Percentiles rank a stretch among this genome's conserved stretches.
Evolutionary conservation across 2,113 vertebrate species (phyloP).

Genomic region (Clupea harengus): DNA sequence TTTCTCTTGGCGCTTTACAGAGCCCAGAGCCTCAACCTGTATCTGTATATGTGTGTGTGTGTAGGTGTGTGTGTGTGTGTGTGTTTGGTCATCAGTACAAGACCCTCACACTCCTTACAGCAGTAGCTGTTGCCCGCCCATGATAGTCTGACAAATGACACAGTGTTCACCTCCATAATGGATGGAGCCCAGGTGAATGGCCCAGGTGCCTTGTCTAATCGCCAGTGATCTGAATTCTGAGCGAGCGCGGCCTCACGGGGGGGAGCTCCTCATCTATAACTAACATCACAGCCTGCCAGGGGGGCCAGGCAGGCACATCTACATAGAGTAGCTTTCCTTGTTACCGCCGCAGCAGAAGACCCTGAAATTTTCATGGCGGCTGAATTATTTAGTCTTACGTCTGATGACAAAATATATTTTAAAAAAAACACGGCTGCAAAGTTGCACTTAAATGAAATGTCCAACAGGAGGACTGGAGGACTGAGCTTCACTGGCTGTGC

Average conservation of each 20-base stretch:
- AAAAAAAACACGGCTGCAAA: neutral
- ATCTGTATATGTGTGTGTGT: no score
- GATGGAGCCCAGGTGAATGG: conserved; percentile 39
- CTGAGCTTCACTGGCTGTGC: neutral
- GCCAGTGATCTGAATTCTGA: conserved; percentile 27
- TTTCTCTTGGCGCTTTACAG: no score
- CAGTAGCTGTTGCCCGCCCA: neutral
- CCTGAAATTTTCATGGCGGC: conserved; percentile 60
- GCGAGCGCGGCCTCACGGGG: conserved; percentile 4
- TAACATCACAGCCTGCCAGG: conserved; percentile 53
- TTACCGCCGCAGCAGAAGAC: conserved; percentile 53
- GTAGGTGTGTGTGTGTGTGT: neutral
- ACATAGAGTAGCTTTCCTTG: conserved; percentile 70
- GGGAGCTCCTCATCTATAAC: conserved; percentile 66
- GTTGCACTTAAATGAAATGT: neutral
- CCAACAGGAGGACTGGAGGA: neutral
- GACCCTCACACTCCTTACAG: neutral
- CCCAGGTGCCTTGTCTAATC: conserved; percentile 37
- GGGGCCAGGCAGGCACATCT: conserved; percentile 27
- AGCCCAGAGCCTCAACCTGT: no score
- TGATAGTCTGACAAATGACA: conserved; percentile 24
- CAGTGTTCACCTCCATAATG: conserved; percentile 27
- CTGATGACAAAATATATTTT: conserved; percentile 47
- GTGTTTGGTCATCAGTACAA: no score
- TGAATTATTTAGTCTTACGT: conserved; percentile 63